Evolutionary conservation across 2,888 invertebrate genomes (phyloP), one percentile per base, ranked within the genome.

Genomic region (Hybos culiciformis): DNA sequence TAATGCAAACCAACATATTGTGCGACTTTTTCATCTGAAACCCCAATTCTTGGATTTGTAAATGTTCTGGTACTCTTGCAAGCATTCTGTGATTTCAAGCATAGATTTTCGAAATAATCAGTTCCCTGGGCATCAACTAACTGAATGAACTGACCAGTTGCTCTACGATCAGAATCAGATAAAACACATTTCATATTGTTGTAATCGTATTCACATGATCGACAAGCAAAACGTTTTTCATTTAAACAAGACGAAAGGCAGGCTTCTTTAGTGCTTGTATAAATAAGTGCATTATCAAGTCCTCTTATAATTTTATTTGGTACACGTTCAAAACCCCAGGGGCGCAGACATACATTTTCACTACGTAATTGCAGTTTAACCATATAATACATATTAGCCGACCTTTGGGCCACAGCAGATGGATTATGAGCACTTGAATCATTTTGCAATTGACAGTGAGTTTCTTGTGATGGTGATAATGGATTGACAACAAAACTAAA

Each of bases 401-500:
- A 82, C 45, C 84, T 73, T 66, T 80, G 80, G 2, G 91, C 84
- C 41, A 78, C 75, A 9, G 86, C 86, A 53, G 83, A 80, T 0
- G 91, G 91, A 63, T 91, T 90, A 59, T 83, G 83, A 40, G 91
- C 88, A 51, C 85, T 80, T 0, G 92, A 91, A 62, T 91, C 91
- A 66, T 92, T 92, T 66, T 91, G 91, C 54, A 92, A 71, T 60
- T 90, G 79, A 61, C 91, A 91, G 47, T 87, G 72, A 8, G 91
- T 91, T 65, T 91, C 90, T 69, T 91, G 92, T 44, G 86, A 80
- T 2, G 92, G 91, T 47, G 90, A 87, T 59, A 92, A 66, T 8
- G 92, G 92, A 64, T 92, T 92, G 48, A 90, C 74, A 31, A 92
- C 91, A 66, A 92, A 92, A 69, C 90, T 90, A 65, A 92, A 93